Conservation (phyloP, 2,113 vertebrate species). For the Callocephalon fimbriatum region DNA sequence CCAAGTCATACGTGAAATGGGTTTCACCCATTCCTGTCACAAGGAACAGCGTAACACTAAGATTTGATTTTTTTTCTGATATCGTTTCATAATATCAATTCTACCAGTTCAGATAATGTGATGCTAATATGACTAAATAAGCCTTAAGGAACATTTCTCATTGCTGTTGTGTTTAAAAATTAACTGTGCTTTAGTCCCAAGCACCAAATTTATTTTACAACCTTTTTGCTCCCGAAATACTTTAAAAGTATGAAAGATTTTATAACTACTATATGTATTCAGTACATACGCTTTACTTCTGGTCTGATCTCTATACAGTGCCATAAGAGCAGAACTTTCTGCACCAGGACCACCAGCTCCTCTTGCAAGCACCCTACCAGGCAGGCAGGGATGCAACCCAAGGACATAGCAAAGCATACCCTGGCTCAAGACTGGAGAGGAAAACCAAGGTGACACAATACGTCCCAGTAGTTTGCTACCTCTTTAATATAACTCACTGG, state of each 20-base stretch:
- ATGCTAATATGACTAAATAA: not conserved
- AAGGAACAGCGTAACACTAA: not conserved
- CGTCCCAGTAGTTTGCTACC: fast-evolving
- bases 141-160: not conserved
- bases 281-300: not conserved
- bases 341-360: not conserved
- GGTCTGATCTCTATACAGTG: not conserved
- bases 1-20: not conserved
- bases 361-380: not conserved
- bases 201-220: not conserved
- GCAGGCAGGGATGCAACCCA: not conserved
- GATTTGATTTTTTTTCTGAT: not conserved
- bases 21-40: not conserved
- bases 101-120: not conserved
- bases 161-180: not conserved
- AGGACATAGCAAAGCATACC: not conserved
- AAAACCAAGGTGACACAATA: not conserved
- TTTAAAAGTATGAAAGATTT: not conserved
- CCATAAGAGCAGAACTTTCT: not conserved
- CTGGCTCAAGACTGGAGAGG: not conserved
- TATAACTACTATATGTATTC: not conserved
- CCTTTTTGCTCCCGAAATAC: not conserved
- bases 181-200: not conserved
- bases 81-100: not conserved
- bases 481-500: not conserved